Evolutionary conservation across 2,888 invertebrate genomes (phyloP).

Genomic region (Drosophila tripunctata): DNA sequence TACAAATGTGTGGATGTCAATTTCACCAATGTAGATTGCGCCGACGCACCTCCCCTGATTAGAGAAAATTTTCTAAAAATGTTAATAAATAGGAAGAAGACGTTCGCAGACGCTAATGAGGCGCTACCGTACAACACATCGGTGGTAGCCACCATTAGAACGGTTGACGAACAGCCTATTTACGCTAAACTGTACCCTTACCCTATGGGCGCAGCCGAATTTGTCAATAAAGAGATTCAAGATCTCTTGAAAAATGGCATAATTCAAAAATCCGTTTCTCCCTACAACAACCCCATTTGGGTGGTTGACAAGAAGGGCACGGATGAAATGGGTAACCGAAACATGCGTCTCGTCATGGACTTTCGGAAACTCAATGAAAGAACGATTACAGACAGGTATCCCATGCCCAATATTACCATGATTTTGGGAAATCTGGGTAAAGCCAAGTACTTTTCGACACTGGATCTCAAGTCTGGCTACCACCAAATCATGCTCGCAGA

Average conservation of each 20-base stretch:
- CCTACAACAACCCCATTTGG: no score
- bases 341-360: no score
- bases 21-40: background rate
- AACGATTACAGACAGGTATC: no score
- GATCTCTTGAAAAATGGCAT: background rate
- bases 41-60: background rate
- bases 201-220: background rate
- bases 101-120: conserved; percentile 5
- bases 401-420: no score
- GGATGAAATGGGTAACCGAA: no score
- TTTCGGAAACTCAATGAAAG: no score
- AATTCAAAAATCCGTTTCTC: no score
- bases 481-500: background rate
- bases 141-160: background rate
- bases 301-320: no score
- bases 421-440: no score
- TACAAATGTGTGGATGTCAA: background rate
- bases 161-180: background rate
- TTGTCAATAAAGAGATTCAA: no score
- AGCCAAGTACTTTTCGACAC: no score
- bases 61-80: background rate
- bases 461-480: background rate
- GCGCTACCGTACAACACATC: conserved; percentile 1
- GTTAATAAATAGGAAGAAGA: background rate
- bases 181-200: background rate